These are phyloP conservation scores for Rhipidura dahli DNA, from an alignment of 2,113 vertebrate genomes.

Conservation along the genomic window DNA sequence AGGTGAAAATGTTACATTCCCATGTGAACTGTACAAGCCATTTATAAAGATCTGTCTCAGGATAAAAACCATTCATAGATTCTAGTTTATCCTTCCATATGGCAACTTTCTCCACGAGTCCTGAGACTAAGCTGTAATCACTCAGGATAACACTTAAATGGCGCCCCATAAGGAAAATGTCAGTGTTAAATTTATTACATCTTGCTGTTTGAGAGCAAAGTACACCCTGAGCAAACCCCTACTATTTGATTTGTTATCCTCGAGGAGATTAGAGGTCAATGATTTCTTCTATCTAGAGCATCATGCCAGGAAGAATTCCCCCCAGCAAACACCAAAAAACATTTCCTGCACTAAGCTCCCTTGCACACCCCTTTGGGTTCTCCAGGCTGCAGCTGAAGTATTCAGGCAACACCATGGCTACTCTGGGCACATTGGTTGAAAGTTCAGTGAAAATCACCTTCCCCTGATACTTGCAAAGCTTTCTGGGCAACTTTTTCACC, in stretches of 20 bases:
- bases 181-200: background rate
- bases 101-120: background rate
- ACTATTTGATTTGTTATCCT: background rate
- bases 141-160: background rate
- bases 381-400: background rate
- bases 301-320: background rate
- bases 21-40: background rate
- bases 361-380: background rate
- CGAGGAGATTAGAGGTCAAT: background rate
- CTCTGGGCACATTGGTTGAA: background rate
- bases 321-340: background rate
- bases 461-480: background rate
- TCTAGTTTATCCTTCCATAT: background rate
- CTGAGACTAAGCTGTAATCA: background rate
- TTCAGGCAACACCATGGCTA: background rate
- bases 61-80: background rate
- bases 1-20: slow-evolving; percentile 13
- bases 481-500: background rate
- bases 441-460: background rate
- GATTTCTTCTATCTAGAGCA: background rate
- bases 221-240: background rate
- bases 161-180: background rate
- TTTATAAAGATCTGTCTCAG: background rate
- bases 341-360: background rate
- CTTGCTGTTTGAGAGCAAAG: background rate